These are phyloP conservation scores for Eumacrocentrus americanus DNA, from an alignment of 2,888 invertebrate genomes.

Conservation along the genomic window DNA sequence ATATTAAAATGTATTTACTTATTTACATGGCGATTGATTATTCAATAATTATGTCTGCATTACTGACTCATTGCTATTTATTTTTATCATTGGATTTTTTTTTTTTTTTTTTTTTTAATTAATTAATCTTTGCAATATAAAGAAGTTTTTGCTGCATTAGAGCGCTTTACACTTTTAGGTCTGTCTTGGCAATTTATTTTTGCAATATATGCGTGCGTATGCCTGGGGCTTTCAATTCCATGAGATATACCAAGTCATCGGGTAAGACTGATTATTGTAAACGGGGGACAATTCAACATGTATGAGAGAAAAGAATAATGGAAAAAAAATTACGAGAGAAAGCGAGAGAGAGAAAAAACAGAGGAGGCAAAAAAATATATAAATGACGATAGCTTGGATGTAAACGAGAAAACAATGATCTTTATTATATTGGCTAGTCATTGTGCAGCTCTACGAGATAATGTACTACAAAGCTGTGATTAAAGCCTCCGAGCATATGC, in stretches of 20 bases:
- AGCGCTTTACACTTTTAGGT: constrained; percentile 39
- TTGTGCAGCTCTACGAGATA: constrained; percentile 57
- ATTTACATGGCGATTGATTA: constrained; percentile 32
- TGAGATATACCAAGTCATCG: constrained; percentile 45
- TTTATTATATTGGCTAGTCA: constrained; percentile 57
- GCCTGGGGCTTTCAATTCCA: constrained; percentile 54
- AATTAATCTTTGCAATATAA: constrained; percentile 8
- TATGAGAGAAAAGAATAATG: constrained; percentile 22
- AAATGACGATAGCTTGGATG: neutral
- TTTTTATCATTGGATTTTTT: constrained; percentile 25
- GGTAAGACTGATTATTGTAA: constrained; percentile 51
- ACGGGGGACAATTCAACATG: constrained; percentile 16
- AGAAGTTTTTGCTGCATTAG: constrained; percentile 21
- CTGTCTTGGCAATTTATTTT: constrained; percentile 36
- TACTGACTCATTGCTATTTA: constrained; percentile 28
- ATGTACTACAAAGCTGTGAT: constrained; percentile 59
- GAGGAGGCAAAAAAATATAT: neutral
- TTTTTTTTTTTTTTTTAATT: constrained; percentile 15
- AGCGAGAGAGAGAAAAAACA: neutral
- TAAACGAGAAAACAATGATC: constrained; percentile 46
- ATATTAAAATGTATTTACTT: constrained; percentile 31
- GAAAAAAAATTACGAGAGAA: neutral
- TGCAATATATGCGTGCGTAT: constrained; percentile 48
- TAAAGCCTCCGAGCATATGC: constrained; percentile 58
- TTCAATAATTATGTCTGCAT: constrained; percentile 34